Percentiles rank a stretch among this genome's conserved stretches.
Evolutionary conservation across 2,797 vertebrate genomes (phyloP).

Genomic region (Coluber constrictor): DNA sequence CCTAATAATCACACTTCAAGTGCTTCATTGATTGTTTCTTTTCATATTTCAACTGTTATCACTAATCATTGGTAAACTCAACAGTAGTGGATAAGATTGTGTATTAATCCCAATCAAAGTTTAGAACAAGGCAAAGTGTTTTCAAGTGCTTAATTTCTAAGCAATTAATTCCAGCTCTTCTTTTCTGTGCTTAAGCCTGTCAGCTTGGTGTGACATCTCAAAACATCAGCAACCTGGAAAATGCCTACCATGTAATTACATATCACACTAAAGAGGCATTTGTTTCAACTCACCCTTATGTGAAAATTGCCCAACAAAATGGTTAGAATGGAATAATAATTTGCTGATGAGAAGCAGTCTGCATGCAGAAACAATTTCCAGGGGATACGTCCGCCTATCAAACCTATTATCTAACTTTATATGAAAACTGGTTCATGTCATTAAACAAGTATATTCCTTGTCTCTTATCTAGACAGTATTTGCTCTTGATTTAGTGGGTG

Average conservation of each 20-base stretch:
- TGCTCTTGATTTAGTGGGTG: neutral
- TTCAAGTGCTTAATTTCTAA: conserved; percentile 5
- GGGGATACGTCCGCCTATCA: neutral
- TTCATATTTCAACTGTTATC: conserved; percentile 7
- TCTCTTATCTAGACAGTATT: neutral
- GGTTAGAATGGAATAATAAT: conserved; percentile 17
- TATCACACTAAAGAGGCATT: conserved; percentile 27
- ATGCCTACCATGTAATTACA: conserved; percentile 23
- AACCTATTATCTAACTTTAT: neutral
- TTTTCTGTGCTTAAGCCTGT: neutral
- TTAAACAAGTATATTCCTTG: neutral
- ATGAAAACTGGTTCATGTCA: neutral
- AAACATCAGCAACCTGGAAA: conserved; percentile 23
- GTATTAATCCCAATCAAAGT: neutral
- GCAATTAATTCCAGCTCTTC: conserved; percentile 8
- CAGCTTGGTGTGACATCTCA: conserved; percentile 10
- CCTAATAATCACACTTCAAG: neutral
- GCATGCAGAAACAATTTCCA: conserved; percentile 3
- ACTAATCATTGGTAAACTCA: neutral
- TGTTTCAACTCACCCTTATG: conserved; percentile 31
- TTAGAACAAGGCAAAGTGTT: conserved; percentile 5
- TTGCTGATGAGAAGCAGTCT: neutral
- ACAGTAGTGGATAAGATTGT: neutral
- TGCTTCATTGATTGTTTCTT: conserved; percentile 2
- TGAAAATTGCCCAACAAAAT: conserved; percentile 20